Evolutionary conservation across 2,888 invertebrate genomes (phyloP), one percentile per base, ranked within the genome.

Genomic region (Helleia helle): DNA sequence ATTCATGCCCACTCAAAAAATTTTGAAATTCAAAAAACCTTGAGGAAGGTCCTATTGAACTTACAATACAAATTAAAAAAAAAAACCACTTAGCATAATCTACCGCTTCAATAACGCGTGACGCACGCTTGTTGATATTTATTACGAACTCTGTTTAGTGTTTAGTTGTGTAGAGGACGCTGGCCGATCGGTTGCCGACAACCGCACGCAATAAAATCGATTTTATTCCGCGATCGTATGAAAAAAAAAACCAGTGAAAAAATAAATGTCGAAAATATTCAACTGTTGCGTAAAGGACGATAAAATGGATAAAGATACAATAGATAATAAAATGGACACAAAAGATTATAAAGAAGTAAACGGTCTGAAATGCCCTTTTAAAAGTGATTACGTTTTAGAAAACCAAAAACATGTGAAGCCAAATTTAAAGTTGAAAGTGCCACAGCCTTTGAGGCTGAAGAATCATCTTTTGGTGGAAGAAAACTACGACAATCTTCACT

Each of bases 401-500:
- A 43, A 29, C 26, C 58, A 67, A 6, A 72, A 65, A 40, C 41
- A 56, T 41, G 63, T 56, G 48, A 81, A 76, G 48, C 65, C 70
- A 2, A 67, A 66, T 34, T 61, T 81, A 29, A 66, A 69, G 12
- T 56, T 84, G 4, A 77, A 76, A 60, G 71, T 83, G 47, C 67
- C 72, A n/a, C 74, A 71, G 26, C 76, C 81, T 3, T 57, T 81
- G 40, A 65, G 62, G 47, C 52, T 84, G 56, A 71, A 65, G 51
- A 79, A 83, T 44, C 66, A 70, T 48, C 43, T 67, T 11, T 53
- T 55, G 28, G 50, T 55, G 5, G 69, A 65, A 11, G 75, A 79
- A 48, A 70, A 64, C 36, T 62, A 66, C 12, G 84, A 84, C 40
- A 60, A 60, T 3, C 57, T 83, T 17, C 71, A 83, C 50, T 72